phyloP scores from a whole-genome alignment of 2,888 invertebrate genomes.

The Synergus gifuensis region DNA sequence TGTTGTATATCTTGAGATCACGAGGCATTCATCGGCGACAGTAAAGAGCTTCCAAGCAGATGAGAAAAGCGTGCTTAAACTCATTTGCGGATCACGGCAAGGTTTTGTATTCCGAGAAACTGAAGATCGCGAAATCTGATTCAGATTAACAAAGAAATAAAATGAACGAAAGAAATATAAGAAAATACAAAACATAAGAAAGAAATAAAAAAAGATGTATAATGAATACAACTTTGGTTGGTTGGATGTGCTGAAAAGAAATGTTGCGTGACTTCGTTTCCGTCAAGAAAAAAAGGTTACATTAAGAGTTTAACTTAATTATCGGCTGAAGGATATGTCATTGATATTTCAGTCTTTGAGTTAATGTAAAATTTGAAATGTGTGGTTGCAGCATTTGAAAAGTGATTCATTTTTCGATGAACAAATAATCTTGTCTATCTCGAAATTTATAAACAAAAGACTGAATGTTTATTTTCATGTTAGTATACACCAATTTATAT shows the following conservation, averaged over 20 bases:
- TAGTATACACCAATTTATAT: not conserved
- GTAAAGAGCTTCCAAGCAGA: constrained; percentile 22
- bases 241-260: not conserved
- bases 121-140: constrained; percentile 39
- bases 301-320: constrained; percentile 48
- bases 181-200: not conserved
- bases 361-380: not conserved
- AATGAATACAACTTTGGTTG: constrained; percentile 24
- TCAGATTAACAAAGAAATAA: constrained; percentile 29
- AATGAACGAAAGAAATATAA: constrained; percentile 3
- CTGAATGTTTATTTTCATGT: constrained; percentile 22
- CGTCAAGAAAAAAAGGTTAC: constrained; percentile 25
- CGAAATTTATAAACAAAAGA: not conserved
- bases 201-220: not conserved
- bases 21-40: constrained; percentile 43
- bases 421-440: not conserved
- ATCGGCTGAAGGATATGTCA: not conserved
- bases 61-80: constrained; percentile 55
- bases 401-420: too few species aligned
- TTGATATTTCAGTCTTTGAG: not conserved
- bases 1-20: not conserved
- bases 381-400: not conserved
- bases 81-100: constrained; percentile 50
- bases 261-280: constrained; percentile 48
- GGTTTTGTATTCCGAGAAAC: constrained; percentile 48